Evolutionary conservation across 2,797 vertebrate species (phyloP).

Genomic region (Darevskia nairensis): DNA sequence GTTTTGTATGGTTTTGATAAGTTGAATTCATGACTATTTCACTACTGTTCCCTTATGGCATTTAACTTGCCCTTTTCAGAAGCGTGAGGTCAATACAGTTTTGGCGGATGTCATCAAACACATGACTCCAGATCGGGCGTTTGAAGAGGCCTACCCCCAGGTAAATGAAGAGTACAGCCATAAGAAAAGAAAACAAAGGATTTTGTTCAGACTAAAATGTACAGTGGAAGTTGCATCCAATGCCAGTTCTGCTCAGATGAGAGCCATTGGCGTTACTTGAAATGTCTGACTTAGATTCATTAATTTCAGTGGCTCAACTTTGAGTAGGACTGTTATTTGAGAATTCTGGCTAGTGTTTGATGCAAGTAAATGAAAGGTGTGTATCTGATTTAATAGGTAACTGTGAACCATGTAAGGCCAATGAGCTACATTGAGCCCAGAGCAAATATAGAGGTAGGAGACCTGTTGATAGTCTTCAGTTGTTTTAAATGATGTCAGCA

Average conservation of each 20-base stretch:
- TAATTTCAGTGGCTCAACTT: no score
- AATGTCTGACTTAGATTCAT: no score
- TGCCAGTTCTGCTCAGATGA: no score
- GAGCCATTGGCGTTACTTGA: no score
- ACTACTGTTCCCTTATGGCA: conserved; percentile 7
- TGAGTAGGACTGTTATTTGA: not conserved
- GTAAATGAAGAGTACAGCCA: conserved; percentile 67
- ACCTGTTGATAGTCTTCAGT: not conserved
- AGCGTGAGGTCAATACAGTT: conserved; percentile 94
- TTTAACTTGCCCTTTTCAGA: conserved; percentile 75
- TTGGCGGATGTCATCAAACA: conserved; percentile 97
- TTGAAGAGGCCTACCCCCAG: conserved; percentile 95
- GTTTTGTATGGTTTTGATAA: conserved; percentile 16
- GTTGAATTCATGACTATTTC: not conserved
- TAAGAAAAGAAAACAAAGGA: not conserved
- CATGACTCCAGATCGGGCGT: conserved; percentile 96
- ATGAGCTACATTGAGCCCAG: not conserved
- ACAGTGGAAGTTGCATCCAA: not conserved
- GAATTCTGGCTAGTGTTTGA: not conserved
- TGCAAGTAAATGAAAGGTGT: not conserved
- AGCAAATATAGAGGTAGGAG: not conserved
- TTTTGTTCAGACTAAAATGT: not conserved
- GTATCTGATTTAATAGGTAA: not conserved
- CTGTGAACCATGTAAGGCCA: not conserved
- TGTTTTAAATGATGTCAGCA: not conserved